phyloP scores from a whole-genome alignment of 2,888 invertebrate species.

The Ormyrus pomaceus region DNA sequence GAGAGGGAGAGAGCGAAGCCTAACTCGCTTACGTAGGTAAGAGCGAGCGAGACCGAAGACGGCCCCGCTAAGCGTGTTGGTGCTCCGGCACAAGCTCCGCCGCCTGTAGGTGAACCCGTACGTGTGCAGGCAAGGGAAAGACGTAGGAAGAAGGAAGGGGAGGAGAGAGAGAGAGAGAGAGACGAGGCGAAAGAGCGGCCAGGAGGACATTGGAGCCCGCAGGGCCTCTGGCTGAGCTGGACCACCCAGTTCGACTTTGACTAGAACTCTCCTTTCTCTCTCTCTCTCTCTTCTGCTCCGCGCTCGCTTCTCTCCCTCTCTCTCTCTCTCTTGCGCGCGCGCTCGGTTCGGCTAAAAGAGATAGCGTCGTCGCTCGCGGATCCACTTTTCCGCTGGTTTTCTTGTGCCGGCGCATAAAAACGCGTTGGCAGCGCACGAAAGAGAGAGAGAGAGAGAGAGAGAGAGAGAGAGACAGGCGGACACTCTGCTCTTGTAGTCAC shows the following conservation, averaged over 20 bases:
- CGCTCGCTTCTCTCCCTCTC: slow-evolving; percentile 22
- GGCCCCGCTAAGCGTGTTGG: background rate
- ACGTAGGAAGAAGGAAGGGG: slow-evolving; percentile 22
- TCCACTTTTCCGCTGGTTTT: slow-evolving; percentile 53
- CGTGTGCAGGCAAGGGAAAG: slow-evolving; percentile 23
- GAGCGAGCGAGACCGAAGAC: slow-evolving; percentile 13
- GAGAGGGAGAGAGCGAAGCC: background rate
- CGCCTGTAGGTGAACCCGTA: background rate
- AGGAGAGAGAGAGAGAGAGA: slow-evolving; percentile 36
- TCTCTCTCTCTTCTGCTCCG: slow-evolving; percentile 20
- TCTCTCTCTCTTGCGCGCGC: background rate
- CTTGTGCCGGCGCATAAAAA: slow-evolving; percentile 18
- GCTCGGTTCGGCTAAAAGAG: slow-evolving; percentile 35
- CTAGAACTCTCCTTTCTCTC: slow-evolving; percentile 57
- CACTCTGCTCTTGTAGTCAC: background rate
- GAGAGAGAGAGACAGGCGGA: too few relatives aligned
- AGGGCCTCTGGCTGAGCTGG: slow-evolving; percentile 60
- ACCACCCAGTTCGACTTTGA: slow-evolving; percentile 63
- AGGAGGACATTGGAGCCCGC: slow-evolving; percentile 60
- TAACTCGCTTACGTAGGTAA: slow-evolving; percentile 4
- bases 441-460: background rate
- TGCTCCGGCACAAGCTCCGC: background rate
- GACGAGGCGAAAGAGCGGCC: slow-evolving; percentile 39
- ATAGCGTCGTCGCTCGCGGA: slow-evolving; percentile 44
- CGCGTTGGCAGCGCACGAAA: background rate